phyloP scores from a whole-genome alignment of 2,113 vertebrate genomes.

The Paedocypris sp. region DNA sequence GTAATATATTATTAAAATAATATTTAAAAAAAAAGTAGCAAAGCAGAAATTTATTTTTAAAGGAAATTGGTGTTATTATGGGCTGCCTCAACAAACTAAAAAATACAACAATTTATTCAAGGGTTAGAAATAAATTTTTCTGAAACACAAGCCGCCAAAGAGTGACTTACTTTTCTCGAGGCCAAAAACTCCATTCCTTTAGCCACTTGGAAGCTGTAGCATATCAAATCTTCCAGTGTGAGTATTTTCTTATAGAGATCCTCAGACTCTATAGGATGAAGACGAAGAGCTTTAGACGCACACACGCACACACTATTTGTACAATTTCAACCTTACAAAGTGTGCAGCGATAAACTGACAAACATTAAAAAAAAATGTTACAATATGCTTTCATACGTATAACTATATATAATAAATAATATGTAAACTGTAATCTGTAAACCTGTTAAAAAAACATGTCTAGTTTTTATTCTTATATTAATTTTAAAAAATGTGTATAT shows the following conservation, averaged over 20 bases:
- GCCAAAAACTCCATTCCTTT: conserved; percentile 94
- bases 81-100: background rate
- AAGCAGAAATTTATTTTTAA: background rate
- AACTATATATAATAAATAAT: too few relatives aligned
- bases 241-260: conserved; percentile 81
- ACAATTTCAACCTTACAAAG: background rate
- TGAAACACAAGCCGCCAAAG: background rate
- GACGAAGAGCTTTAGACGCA: background rate
- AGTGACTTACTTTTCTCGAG: conserved; percentile 74
- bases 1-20: too few relatives aligned
- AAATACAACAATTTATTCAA: background rate
- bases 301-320: background rate
- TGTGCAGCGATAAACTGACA: too few relatives aligned
- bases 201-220: conserved; percentile 91
- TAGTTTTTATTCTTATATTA: too few relatives aligned
- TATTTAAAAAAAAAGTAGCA: background rate
- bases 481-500: too few relatives aligned
- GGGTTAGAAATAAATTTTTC: background rate
- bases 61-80: background rate
- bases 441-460: too few relatives aligned
- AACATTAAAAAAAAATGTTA: too few relatives aligned
- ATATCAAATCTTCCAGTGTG: conserved; percentile 86
- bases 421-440: too few relatives aligned
- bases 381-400: too few relatives aligned
- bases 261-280: conserved; percentile 64